Conservation (phyloP, 64 coral and sea anemone genomes). For the Pocillopora damicornis region DNA sequence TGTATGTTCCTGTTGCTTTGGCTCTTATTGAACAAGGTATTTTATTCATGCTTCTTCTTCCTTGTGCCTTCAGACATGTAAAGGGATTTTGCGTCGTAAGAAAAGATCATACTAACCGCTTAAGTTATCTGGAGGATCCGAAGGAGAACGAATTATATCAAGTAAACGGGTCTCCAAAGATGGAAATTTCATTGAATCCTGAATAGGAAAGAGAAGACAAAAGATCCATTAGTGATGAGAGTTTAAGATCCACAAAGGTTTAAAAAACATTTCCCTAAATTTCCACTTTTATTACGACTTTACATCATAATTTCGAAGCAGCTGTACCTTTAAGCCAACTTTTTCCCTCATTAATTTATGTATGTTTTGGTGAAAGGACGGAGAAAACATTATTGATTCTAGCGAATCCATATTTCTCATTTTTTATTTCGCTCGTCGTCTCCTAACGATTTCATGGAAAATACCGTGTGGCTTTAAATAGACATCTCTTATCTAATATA, state of each 20-base stretch:
- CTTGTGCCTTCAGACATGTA: not conserved
- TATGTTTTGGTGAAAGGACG: conserved; percentile 69
- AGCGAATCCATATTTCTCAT: conserved; percentile 15
- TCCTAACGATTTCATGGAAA: conserved; percentile 13
- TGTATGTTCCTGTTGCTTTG: not conserved
- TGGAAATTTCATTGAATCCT: conserved; percentile 95
- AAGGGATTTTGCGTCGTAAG: conserved; percentile 36
- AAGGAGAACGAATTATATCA: conserved; percentile 92
- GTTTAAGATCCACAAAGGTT: not conserved
- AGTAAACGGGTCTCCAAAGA: conserved; percentile 89
- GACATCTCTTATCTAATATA: not conserved
- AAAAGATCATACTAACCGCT: conserved; percentile 76
- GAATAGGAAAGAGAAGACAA: conserved; percentile 22
- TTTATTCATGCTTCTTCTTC: not conserved
- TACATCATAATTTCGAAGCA: conserved; percentile 60
- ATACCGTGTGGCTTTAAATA: conserved; percentile 9
- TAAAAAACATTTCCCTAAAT: conserved; percentile 12
- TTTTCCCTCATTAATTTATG: conserved; percentile 96
- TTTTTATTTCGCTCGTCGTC: not conserved
- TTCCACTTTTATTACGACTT: conserved; percentile 34
- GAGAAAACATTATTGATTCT: conserved; percentile 40
- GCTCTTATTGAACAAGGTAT: not conserved
- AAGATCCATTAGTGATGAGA: conserved; percentile 32
- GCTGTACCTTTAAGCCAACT: conserved; percentile 66
- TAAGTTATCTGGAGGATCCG: conserved; percentile 89